Percentiles rank a stretch among this genome's conserved stretches.
Evolutionary conservation across 2,888 invertebrate species (phyloP).

Genomic region (Patella caerulea): DNA sequence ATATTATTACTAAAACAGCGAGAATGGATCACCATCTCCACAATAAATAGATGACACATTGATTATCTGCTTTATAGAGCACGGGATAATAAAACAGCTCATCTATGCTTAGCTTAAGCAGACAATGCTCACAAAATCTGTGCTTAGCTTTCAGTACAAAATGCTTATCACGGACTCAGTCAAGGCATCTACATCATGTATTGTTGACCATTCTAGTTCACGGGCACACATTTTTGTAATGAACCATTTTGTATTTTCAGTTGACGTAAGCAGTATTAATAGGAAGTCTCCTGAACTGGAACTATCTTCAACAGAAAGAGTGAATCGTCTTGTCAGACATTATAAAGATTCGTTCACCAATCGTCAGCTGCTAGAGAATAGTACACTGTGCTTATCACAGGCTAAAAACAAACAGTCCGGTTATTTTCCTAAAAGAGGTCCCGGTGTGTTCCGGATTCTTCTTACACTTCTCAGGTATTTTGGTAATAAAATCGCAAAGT

Average conservation of each 20-base stretch:
- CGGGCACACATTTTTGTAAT: too few relatives aligned
- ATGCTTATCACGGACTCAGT: too few relatives aligned
- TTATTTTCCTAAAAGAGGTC: background rate
- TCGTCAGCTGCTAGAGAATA: background rate
- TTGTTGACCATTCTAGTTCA: too few relatives aligned
- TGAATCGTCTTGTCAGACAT: slow-evolving; percentile 46
- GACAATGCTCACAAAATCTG: too few relatives aligned
- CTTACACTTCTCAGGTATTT: background rate
- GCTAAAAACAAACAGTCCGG: background rate
- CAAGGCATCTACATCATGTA: too few relatives aligned
- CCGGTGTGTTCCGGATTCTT: background rate
- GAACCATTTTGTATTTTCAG: slow-evolving; percentile 30
- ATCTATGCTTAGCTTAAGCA: too few relatives aligned
- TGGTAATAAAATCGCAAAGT: too few relatives aligned
- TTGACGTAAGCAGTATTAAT: slow-evolving; percentile 58
- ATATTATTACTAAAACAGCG: too few relatives aligned
- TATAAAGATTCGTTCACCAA: slow-evolving; percentile 41
- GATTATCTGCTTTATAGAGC: background rate
- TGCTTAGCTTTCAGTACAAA: too few relatives aligned
- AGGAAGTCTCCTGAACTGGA: slow-evolving; percentile 47
- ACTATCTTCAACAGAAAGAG: slow-evolving; percentile 41
- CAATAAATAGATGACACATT: background rate
- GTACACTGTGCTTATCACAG: background rate
- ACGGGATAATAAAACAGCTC: too few relatives aligned
- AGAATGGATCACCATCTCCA: background rate